Conservation (phyloP, 2,113 vertebrate species). For the Rhipidura dahli region DNA sequence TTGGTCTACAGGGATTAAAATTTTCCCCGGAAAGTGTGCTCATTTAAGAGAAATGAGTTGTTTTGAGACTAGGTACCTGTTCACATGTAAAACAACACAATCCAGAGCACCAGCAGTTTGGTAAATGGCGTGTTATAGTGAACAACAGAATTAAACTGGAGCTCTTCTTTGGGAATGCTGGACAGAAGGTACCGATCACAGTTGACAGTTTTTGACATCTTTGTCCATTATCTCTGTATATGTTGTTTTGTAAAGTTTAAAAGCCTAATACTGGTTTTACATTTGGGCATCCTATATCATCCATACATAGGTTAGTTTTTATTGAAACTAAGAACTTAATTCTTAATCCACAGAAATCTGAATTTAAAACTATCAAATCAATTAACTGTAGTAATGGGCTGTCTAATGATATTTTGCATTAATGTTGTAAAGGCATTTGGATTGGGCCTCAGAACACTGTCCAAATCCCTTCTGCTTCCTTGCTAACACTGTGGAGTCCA, state of each 20-base stretch:
- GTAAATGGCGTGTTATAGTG: neutral
- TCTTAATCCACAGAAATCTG: neutral
- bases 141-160: neutral
- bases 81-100: neutral
- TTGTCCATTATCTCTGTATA: neutral
- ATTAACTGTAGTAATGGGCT: neutral
- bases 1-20: neutral
- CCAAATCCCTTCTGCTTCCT: neutral
- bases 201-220: neutral
- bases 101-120: neutral
- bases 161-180: neutral
- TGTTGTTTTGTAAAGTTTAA: neutral
- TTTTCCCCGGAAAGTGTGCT: neutral
- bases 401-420: neutral
- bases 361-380: neutral
- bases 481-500: neutral
- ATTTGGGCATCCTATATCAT: neutral
- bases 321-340: neutral
- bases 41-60: neutral
- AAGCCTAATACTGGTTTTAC: neutral
- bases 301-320: neutral
- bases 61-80: neutral
- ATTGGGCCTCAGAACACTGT: neutral
- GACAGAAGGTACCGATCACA: neutral
- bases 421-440: neutral